A percentile compares a stretch with the other conserved stretches of the same genome.
Conservation (phyloP, 2,888 invertebrate species). For the Acanthosepion esculentum region DNA sequence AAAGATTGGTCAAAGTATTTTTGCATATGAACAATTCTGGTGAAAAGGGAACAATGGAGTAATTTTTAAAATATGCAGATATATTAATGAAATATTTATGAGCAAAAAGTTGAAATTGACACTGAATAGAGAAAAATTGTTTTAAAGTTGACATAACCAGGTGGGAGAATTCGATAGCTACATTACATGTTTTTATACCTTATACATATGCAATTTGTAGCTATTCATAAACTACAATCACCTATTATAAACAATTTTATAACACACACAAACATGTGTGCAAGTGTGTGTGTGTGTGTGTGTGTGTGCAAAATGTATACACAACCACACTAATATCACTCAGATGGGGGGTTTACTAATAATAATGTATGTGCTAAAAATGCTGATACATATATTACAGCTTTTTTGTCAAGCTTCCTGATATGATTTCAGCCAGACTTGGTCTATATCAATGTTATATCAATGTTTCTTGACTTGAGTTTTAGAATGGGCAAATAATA, state of each 20-base stretch:
- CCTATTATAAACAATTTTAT: neutral
- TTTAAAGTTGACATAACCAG: conserved; percentile 33
- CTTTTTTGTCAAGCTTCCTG: neutral
- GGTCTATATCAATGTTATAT: too few relatives aligned
- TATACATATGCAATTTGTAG: conserved; percentile 16
- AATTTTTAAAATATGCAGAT: neutral
- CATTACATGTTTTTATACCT: neutral
- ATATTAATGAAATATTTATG: neutral
- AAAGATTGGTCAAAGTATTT: neutral
- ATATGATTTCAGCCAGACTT: neutral
- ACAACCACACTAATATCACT: neutral
- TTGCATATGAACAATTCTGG: neutral
- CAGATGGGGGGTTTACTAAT: neutral
- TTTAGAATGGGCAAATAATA: neutral
- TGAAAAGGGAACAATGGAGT: neutral
- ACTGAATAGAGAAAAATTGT: conserved; percentile 14
- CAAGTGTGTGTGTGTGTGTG: too few relatives aligned
- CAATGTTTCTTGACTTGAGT: neutral
- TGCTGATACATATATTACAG: neutral
- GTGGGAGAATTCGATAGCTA: neutral
- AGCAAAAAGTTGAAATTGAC: conserved; percentile 5
- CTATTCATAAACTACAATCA: conserved; percentile 4
- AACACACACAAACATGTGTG: too few relatives aligned
- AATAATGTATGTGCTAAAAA: neutral
- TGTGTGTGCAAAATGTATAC: too few relatives aligned